Evolutionary conservation across 2,113 vertebrate genomes (phyloP).

Genomic region (Crotalus viridis): DNA sequence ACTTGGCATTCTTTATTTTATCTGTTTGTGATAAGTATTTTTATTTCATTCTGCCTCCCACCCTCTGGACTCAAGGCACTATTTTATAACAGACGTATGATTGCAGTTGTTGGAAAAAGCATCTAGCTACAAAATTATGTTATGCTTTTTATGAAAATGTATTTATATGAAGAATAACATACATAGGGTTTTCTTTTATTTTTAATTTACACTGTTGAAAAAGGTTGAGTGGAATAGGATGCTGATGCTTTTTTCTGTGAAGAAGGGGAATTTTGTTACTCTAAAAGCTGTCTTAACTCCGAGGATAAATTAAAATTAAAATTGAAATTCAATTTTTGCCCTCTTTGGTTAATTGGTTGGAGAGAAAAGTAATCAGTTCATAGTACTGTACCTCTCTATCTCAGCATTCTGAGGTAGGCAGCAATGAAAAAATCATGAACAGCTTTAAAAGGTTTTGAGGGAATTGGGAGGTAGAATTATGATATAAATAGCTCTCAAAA

Average conservation of each 20-base stretch:
- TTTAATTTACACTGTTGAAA: neutral
- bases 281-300: neutral
- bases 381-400: neutral
- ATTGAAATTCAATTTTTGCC: neutral
- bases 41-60: neutral
- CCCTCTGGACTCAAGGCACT: neutral
- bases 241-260: neutral
- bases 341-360: neutral
- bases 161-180: neutral
- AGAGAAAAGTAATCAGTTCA: neutral
- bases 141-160: neutral
- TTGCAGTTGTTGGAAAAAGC: neutral
- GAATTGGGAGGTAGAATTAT: neutral
- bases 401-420: neutral
- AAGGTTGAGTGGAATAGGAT: neutral
- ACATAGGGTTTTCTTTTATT: neutral
- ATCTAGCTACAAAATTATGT: neutral
- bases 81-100: neutral
- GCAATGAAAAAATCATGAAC: neutral
- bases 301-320: neutral
- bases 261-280: neutral
- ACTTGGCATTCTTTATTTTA: neutral
- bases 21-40: neutral
- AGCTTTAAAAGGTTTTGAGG: neutral
- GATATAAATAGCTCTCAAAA: neutral